These are phyloP conservation scores for Ips nitidus DNA, from an alignment of 1,140 invertebrate species.

Conservation along the genomic window DNA sequence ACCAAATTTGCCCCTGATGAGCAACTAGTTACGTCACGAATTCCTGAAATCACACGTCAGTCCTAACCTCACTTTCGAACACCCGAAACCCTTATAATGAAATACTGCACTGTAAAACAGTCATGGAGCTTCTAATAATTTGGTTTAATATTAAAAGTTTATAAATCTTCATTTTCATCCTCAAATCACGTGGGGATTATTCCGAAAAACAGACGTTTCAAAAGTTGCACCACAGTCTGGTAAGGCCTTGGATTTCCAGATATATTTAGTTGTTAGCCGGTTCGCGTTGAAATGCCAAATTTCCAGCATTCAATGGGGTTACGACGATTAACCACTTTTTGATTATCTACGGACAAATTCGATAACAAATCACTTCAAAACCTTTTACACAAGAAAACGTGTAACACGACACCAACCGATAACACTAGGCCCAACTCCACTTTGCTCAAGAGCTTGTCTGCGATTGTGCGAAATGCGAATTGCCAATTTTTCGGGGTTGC, in stretches of 20 bases:
- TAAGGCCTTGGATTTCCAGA: constrained; percentile 9
- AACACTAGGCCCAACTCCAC: too few species aligned
- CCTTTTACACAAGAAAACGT: too few species aligned
- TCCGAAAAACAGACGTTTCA: constrained; percentile 15
- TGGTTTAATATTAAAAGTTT: constrained; percentile 46
- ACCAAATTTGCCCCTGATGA: neutral
- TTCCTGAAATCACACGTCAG: constrained; percentile 25
- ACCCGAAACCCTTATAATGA: constrained; percentile 32
- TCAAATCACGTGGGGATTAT: neutral
- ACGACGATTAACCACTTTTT: too few species aligned
- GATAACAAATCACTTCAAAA: too few species aligned
- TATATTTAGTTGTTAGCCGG: neutral
- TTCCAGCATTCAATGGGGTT: too few species aligned
- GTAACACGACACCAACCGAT: too few species aligned
- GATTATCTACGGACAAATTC: too few species aligned
- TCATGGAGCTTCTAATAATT: constrained; percentile 48
- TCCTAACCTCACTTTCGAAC: constrained; percentile 43
- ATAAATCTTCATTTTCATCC: constrained; percentile 49
- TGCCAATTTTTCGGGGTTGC: too few species aligned
- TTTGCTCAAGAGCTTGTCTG: too few species aligned
- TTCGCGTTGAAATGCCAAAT: neutral
- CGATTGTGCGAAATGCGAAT: too few species aligned
- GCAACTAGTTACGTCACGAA: constrained; percentile 34
- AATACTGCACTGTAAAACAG: constrained; percentile 39
- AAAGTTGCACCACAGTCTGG: constrained; percentile 10